Percentiles rank a stretch among this genome's conserved stretches.
Evolutionary conservation across 2,888 invertebrate genomes (phyloP).

Genomic region (Drosophila anceps): DNA sequence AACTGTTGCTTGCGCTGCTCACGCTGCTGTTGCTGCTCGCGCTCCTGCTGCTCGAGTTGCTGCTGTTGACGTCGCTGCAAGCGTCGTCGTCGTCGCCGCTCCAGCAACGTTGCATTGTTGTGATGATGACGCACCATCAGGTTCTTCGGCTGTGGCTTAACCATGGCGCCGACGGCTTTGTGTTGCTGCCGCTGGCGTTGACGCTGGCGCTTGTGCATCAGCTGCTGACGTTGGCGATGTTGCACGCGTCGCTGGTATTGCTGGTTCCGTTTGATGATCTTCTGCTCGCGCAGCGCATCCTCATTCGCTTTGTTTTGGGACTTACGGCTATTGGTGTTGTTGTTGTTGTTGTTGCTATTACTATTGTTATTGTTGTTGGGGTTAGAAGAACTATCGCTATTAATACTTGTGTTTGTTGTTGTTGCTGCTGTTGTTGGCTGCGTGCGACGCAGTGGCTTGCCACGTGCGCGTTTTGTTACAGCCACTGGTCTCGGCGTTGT

Average conservation of each 20-base stretch:
- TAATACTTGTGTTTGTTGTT: constrained; percentile 63
- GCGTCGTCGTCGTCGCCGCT: constrained; percentile 51
- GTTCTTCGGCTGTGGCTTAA: constrained; percentile 77
- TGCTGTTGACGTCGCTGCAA: constrained; percentile 57
- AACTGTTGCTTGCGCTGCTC: constrained; percentile 58
- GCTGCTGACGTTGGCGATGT: constrained; percentile 49
- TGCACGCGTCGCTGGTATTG: constrained; percentile 39
- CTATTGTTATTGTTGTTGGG: constrained; percentile 36
- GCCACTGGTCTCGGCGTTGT: constrained; percentile 51
- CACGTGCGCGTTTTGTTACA: constrained; percentile 49
- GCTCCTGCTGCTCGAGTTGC: constrained; percentile 31
- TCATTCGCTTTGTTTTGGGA: constrained; percentile 32
- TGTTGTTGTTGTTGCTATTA: constrained; percentile 30
- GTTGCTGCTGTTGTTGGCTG: constrained; percentile 52
- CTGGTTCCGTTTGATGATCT: constrained; percentile 57
- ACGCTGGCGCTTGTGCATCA: constrained; percentile 36
- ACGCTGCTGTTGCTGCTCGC: constrained; percentile 24
- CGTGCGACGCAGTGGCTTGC: constrained; percentile 46
- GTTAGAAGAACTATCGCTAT: constrained; percentile 70
- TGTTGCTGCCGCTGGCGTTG: constrained; percentile 52
- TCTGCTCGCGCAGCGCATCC: constrained; percentile 54
- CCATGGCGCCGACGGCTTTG: constrained; percentile 49
- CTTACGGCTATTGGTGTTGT: constrained; percentile 63
- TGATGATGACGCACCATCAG: constrained; percentile 81
- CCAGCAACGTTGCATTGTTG: constrained; percentile 72